Conservation (phyloP, 2,888 invertebrate species). For the Drosophila anceps region DNA sequence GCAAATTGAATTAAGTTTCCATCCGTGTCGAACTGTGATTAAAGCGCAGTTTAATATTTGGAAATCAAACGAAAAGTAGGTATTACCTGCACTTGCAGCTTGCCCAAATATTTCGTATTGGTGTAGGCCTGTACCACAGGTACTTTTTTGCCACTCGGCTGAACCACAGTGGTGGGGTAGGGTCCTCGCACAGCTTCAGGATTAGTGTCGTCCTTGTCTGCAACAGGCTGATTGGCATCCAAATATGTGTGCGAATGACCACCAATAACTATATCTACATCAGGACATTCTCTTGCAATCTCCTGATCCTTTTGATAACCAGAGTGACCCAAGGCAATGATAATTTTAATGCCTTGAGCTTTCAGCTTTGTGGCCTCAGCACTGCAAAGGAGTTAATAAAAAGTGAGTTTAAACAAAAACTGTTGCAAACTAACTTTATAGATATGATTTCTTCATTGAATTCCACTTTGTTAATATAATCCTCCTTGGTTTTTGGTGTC, state of each 20-base stretch:
- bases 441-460: conserved; percentile 90
- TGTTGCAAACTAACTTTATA: conserved; percentile 85
- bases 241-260: conserved; percentile 96
- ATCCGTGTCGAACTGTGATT: conserved; percentile 87
- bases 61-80: neutral
- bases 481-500: conserved; percentile 90
- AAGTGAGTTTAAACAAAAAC: no score
- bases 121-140: conserved; percentile 96
- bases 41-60: neutral
- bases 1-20: conserved; percentile 89
- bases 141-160: conserved; percentile 89
- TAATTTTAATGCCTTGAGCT: conserved; percentile 89
- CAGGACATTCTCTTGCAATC: conserved; percentile 91
- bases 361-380: conserved; percentile 89
- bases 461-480: conserved; percentile 86
- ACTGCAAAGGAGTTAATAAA: conserved; percentile 54
- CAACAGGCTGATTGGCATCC: conserved; percentile 88
- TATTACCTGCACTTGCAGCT: conserved; percentile 87
- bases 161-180: conserved; percentile 91
- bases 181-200: conserved; percentile 86
- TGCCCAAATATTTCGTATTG: conserved; percentile 95
- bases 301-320: conserved; percentile 91
- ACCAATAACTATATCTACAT: conserved; percentile 94
- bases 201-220: conserved; percentile 33
- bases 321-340: conserved; percentile 95